Base-by-base conservation (phyloP, 2,888 invertebrate species). In the Agrochola circellaris region DNA sequence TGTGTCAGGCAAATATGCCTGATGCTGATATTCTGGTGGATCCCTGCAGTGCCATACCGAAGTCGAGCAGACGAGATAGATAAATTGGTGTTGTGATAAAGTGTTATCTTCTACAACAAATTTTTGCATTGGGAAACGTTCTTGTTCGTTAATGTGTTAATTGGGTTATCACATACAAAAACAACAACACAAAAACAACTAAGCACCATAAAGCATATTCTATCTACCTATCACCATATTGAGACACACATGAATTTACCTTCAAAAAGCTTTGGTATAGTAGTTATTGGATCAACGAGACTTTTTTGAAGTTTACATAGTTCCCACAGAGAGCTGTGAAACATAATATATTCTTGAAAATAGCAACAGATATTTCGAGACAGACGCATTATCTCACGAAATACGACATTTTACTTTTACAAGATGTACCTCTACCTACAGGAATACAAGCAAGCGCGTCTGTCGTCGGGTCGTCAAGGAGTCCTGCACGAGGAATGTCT, bases 401-500 rank as follows among this genome's bases (percentile, higher is more conserved):
- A 45, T 26, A 68, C 54, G 38, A 51, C 51, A 48, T 64, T 79
- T 64, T 34, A 56, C 38, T 73, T 66, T 66, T 66, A 34, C 48
- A 71, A 54, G 17, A 73, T 58, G 58, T 26, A 9, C 30, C 4
- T 30, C 4, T 30, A 7, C 0, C 20, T 34, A 61, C 20, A 61
- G 20, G 20, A 58, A 77, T 62, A 77, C 17, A 61, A 58, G 51
- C 34, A 65, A 69, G 23, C 11, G 65, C 11, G 62, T 51, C 72
- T 66, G 51, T 61, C 54, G 23, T 23, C 6, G 51, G 15, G 4
- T 34, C 17, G 69, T 69, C 60, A 60, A 69, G 17, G 23, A n/a
- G n/a, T n/a, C n/a, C n/a, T n/a, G n/a, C n/a, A n/a, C n/a, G n/a
- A 66, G 56, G 82, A 79, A 84, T 86, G 69, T 77, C 38, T 70